Base-by-base conservation (phyloP, 2,113 vertebrate species). In the Caloenas nicobarica region DNA sequence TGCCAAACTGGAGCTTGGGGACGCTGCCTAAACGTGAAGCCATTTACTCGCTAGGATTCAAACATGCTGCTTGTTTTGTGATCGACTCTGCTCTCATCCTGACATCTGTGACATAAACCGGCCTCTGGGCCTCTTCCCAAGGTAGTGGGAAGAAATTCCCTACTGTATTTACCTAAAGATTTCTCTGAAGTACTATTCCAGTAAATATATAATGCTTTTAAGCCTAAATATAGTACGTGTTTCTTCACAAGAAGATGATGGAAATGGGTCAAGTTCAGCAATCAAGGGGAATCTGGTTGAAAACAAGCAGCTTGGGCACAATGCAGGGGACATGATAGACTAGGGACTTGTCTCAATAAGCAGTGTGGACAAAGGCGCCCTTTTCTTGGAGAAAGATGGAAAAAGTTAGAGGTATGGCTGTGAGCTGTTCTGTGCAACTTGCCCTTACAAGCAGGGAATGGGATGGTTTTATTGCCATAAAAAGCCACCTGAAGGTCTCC, bases 1-100 rank as follows among this genome's bases (percentile, higher is more conserved):
- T 86, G 91, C 71, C 89, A 86, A 62, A 46, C 70, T 82, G 84
- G 61, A 79, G 57, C 44, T 5, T 65, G 69, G 66, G 89, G 77
- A 80, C 0, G 1, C 69, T 86, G 65, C 83, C 65, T 64, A 72
- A 74, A 44, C 60, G 65, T 28, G 14, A 64, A 66, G 88, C 85
- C n/a, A 8, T 79, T 89, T 62, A 34, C 46, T 88, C 0, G 0
- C 81, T 71, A 1, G 10, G 51, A 51, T 86, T 73, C 64, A 57
- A 31, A 1, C 1, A 46, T 31, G 40, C 87, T 66, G 54, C 19
- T 46, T 44, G 31, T 40, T 93, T 84, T 72, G 16, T n/a, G 23
- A 25, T 24, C 54, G 38, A 19, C 17, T 88, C 25, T 83, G n/a
- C 46, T 76, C 66, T 31, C 22, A 48, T 72, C 71, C 57, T 50